Evolutionary conservation across 92 coral and sea anemone genomes (phyloP), one percentile per base, ranked within the genome.

Genomic region (Meandrina meandrites): DNA sequence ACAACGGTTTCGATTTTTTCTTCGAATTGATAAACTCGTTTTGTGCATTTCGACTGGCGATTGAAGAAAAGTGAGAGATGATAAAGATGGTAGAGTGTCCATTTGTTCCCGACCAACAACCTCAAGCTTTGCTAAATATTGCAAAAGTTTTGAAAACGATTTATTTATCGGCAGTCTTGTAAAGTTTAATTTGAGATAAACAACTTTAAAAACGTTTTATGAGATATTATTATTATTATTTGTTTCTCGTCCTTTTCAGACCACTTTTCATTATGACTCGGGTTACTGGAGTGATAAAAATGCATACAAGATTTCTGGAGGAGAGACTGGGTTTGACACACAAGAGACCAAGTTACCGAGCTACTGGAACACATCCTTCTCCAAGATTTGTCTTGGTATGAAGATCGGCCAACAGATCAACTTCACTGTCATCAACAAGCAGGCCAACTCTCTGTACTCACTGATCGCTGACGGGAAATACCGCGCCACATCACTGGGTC

Each of bases 271-370:
- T 57, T 57, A 57, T 57, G 18, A 19, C 64, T 17, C 64, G 27
- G 0, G 24, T 8, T 19, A 19, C 1, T 57, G 64, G 64, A 57
- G n/a, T 22, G 64, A 57, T 18, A 57, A 57, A 57, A 57, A 57
- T n/a, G 17, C 19, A 57, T 57, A 57, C 57, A 50, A 81, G 31
- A 50, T n/a, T 30, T 18, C 57, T 34, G 83, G 87, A 19, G 92
- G 90, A 16, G 48, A 75, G 81, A 78, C 87, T 58, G 79, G 89
- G n/a, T 22, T 73, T 69, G 83, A 75, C 56, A 24, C n/a, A 90
- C n/a, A n/a, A n/a, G n/a, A n/a, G 64, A 86, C 92, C 79, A 90
- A 90, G 70, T 69, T 90, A 12, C 88, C 90, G 3, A 90, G 90
- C 1, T 90, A 90, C 78, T 90, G 93, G 93, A 78, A 86, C 62